Conservation (phyloP, 2,113 vertebrate species). For the Myotis lucifugus region DNA sequence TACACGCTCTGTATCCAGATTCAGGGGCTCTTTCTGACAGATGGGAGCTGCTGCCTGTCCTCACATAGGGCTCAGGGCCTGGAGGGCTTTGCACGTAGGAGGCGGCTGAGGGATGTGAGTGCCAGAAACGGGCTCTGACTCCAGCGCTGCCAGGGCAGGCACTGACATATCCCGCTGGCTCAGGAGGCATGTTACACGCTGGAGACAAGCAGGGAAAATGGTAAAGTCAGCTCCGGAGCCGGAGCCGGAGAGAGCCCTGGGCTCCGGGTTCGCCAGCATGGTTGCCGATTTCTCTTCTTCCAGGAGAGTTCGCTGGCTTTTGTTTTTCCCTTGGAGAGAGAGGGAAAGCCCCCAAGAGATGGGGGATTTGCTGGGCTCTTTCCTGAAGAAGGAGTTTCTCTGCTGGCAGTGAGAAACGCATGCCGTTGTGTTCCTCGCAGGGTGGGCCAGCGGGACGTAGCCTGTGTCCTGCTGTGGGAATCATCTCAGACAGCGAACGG, state of each 20-base stretch:
- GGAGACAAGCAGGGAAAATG: slow-evolving; percentile 85
- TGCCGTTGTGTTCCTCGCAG: background rate
- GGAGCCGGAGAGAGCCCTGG: slow-evolving; percentile 31
- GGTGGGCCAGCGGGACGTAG: background rate
- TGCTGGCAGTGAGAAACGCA: background rate
- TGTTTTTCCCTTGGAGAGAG: background rate
- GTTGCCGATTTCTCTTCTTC: slow-evolving; percentile 1
- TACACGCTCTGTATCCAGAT: slow-evolving; percentile 14
- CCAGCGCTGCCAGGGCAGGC: slow-evolving; percentile 81
- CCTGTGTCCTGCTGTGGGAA: background rate
- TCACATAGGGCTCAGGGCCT: slow-evolving; percentile 77
- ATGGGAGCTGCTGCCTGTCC: slow-evolving; percentile 80
- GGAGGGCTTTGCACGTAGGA: slow-evolving; percentile 83
- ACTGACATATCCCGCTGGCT: slow-evolving; percentile 83
- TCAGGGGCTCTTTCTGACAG: slow-evolving; percentile 69
- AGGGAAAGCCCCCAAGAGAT: background rate
- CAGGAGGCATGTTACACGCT: slow-evolving; percentile 73
- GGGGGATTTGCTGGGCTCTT: background rate
- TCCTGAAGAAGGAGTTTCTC: background rate
- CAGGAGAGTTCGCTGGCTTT: slow-evolving; percentile 9
- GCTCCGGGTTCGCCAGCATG: background rate
- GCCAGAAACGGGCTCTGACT: slow-evolving; percentile 80
- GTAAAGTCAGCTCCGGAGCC: slow-evolving; percentile 74
- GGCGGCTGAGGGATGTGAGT: slow-evolving; percentile 81
- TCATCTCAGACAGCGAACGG: background rate